Base-by-base conservation (phyloP, 2,888 invertebrate genomes). In the Drosophila infuscata region DNA sequence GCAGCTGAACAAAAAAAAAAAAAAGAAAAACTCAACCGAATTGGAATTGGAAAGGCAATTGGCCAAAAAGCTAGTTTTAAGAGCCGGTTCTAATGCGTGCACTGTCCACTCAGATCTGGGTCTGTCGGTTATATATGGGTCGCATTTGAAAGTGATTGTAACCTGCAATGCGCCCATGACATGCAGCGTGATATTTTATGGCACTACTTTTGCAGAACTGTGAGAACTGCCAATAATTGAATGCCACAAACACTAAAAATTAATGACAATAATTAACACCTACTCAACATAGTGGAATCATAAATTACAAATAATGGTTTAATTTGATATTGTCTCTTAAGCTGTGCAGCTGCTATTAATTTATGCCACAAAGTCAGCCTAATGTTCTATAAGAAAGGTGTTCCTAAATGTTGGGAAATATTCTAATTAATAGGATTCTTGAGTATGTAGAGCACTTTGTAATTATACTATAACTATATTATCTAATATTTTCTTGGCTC, bases 51-150 rank as follows among this genome's bases (percentile, higher is more conserved):
- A 84, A 84, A 88, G 84, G 88, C 83, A 69, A 69, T 69, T 71
- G 78, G 71, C 57, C 56, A 71, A 70, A 83, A 65, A 82, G 58
- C 81, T 66, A 32, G 81, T 82, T 77, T 60, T 60, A 54, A 67
- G 59, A 84, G 89, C 84, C 87, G 88, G 88, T 84, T 84, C 84
- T 88, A 84, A 86, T 84, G 88, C 88, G 83, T 88, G 79, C 70
- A 59, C 65, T 72, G 82, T 75, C 82, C 87, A 65, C 43, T 68
- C 59, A 72, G 61, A 43, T 49, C 59, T 71, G 67, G 70, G 67
- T 67, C 64, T 61, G 35, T 32, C 30, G 51, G 15, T 17, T 49
- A 74, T 72, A 86, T 70, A 86, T 86, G 84, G 85, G 87, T 81
- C 84, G 79, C 71, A 78, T 87, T 85, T 89, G 79, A 86, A 86